Base-by-base conservation (phyloP, 2,888 invertebrate genomes). In the Cantharis flavilabris region DNA sequence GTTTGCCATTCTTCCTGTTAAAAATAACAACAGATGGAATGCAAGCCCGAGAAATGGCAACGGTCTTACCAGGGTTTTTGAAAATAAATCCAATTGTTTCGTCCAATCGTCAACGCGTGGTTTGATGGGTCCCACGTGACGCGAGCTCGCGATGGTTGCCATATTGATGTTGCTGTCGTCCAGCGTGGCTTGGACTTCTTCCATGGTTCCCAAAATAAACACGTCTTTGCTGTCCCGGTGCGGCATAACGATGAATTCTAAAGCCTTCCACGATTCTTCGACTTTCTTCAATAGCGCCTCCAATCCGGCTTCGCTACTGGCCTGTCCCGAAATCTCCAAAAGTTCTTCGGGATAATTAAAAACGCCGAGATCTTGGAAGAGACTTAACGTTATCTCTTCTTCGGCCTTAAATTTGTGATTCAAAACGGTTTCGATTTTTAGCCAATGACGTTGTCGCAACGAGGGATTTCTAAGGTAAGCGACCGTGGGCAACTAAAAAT, bases 121-220 rank as follows among this genome's bases (percentile, higher is more conserved):
- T 85, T 94, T 95, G 76, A 98, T 96, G 0, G 96, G 96, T 0
- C 94, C 96, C 13, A 96, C 95, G 87, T 95, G 94, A 70, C 95
- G 90, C 0, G 97, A 97, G 83, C 96, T 96, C 0, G 95, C 92
- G 70, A 98, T 96, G 0, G 97, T 97, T 82, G 94, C 93, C 62
- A 97, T 91, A 84, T 94, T 94, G 72, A 97, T 96, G 86, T 94
- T 95, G 83, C 95, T 94, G 86, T 97, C 97, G 85, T 97, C 97
- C 3, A 96, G 87, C 2, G 93, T 90, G 0, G 93, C 90, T 87
- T 96, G 96, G 28, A 97, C 90, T 82, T 97, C 97, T 83, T 97
- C 97, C 1, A 95, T 90, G 0, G 95, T 94, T 2, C 96, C 97
- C 72, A 97, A 88, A 33, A 97, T 93, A 84, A 90, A 97, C 0